A percentile compares a stretch with the other conserved stretches of the same genome.
phyloP scores from a whole-genome alignment of 2,113 vertebrate species.

The Dascyllus trimaculatus region DNA sequence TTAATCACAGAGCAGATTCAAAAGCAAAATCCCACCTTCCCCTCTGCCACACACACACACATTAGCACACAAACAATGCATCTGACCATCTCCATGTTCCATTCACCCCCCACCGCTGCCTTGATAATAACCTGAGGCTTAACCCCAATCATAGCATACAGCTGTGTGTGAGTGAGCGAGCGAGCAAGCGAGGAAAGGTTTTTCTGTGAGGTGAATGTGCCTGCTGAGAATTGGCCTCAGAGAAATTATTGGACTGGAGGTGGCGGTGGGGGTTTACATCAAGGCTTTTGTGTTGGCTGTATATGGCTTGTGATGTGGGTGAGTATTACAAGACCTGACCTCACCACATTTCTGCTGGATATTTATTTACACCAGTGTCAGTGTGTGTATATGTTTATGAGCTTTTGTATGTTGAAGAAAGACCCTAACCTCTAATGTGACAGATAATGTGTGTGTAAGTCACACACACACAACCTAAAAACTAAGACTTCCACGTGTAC shows the following conservation, averaged over 20 bases:
- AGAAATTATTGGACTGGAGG: conserved; percentile 52
- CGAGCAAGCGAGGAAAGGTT: not conserved
- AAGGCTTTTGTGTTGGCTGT: conserved; percentile 56
- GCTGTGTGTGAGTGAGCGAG: conserved; percentile 10
- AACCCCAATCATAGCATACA: conserved; percentile 55
- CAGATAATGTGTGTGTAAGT: not conserved
- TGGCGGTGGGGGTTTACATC: conserved; percentile 36
- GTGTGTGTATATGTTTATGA: not conserved
- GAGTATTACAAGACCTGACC: not conserved
- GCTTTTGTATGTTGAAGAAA: not conserved
- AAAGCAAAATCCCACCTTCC: not conserved
- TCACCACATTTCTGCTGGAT: conserved; percentile 8
- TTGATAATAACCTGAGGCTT: conserved; percentile 56
- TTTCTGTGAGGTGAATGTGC: conserved; percentile 36
- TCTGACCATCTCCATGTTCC: conserved; percentile 39
- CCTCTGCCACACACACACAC: not conserved
- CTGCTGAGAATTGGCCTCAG: conserved; percentile 52
- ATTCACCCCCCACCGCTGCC: not conserved
- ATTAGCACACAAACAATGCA: conserved; percentile 18
- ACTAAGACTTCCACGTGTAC: not conserved
- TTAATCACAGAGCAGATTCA: conserved; percentile 8
- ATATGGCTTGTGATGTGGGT: conserved; percentile 27
- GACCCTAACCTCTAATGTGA: not conserved
- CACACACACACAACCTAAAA: not conserved
- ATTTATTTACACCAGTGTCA: conserved; percentile 1